Percentiles rank a stretch among this genome's conserved stretches.
These are phyloP conservation scores for Mus minutoides DNA, from an alignment of 2,797 vertebrate genomes.

Conservation along the genomic window DNA sequence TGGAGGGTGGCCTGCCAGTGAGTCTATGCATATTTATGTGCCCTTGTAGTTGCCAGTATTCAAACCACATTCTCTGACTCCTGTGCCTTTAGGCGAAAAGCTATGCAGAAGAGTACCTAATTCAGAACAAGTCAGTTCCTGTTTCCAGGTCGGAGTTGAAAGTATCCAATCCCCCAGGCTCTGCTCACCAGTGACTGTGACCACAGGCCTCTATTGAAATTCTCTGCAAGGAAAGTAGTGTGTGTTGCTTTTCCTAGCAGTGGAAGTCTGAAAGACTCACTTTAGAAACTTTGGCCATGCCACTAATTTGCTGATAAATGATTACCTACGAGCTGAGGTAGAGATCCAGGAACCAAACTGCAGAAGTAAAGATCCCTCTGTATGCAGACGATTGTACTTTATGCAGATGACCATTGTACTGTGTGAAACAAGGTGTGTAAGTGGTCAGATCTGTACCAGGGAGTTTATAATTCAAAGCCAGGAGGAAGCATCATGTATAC, in stretches of 20 bases:
- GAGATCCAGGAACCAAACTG: constrained; percentile 8
- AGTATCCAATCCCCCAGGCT: constrained; percentile 6
- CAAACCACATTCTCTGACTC: neutral
- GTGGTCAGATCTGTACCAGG: neutral
- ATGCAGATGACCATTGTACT: neutral
- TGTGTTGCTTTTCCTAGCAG: constrained; percentile 44
- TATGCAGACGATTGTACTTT: neutral
- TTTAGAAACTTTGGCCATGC: constrained; percentile 19
- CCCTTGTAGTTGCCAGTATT: neutral
- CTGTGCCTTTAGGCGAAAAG: neutral
- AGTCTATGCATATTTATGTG: neutral
- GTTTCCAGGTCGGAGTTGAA: constrained; percentile 34
- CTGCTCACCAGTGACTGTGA: neutral
- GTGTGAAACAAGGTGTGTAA: no score
- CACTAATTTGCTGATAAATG: constrained; percentile 61
- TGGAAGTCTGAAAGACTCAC: constrained; percentile 62
- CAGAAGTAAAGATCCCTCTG: neutral
- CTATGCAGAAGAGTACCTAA: neutral
- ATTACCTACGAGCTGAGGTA: neutral
- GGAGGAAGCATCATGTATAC: neutral
- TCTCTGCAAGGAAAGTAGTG: neutral
- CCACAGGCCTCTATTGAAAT: constrained; percentile 27
- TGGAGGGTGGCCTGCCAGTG: neutral
- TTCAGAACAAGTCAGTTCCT: constrained; percentile 18
- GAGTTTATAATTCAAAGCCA: neutral